Evolutionary conservation across 2,888 invertebrate species (phyloP).

Genomic region (Azorinus chamasolen): DNA sequence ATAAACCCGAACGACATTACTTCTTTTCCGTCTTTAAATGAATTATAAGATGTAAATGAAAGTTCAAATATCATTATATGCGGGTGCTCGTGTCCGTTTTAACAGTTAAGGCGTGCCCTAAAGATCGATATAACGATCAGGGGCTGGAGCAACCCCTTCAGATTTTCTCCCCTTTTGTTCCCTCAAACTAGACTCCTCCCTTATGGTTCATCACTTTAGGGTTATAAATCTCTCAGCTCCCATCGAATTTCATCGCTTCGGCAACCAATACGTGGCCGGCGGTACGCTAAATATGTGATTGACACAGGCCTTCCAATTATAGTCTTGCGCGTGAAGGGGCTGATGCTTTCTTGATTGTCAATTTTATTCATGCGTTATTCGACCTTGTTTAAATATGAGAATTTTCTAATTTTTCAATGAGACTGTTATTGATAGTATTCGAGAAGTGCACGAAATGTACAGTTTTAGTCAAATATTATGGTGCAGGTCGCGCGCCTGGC

Average conservation of each 20-base stretch:
- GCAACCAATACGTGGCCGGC: slow-evolving; percentile 49
- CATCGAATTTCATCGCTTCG: slow-evolving; percentile 41
- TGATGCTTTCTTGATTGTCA: slow-evolving; percentile 24
- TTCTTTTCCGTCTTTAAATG: slow-evolving; percentile 25
- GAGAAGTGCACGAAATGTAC: too few species aligned
- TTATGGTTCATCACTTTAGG: slow-evolving; percentile 55
- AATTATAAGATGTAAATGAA: slow-evolving; percentile 21
- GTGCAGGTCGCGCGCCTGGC: too few species aligned
- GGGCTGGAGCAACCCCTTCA: slow-evolving; percentile 43
- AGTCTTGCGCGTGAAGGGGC: slow-evolving; percentile 31
- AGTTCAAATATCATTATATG: slow-evolving; percentile 54
- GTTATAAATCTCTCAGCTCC: slow-evolving; percentile 53
- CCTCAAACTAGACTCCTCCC: slow-evolving; percentile 39
- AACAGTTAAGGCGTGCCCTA: slow-evolving; percentile 34
- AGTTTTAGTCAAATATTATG: too few species aligned
- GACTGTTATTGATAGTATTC: too few species aligned
- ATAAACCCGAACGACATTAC: background rate
- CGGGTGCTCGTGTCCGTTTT: slow-evolving; percentile 34
- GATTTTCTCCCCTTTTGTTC: slow-evolving; percentile 53
- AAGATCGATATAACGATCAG: slow-evolving; percentile 42
- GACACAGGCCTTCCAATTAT: slow-evolving; percentile 40
- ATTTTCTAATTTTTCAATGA: too few species aligned
- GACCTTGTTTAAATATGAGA: background rate
- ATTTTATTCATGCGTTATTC: slow-evolving; percentile 24
- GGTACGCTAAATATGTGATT: slow-evolving; percentile 71